Percentiles rank a stretch among this genome's conserved stretches.
Evolutionary conservation across 2,888 invertebrate genomes (phyloP).

Genomic region (Coecobrya sp.): DNA sequence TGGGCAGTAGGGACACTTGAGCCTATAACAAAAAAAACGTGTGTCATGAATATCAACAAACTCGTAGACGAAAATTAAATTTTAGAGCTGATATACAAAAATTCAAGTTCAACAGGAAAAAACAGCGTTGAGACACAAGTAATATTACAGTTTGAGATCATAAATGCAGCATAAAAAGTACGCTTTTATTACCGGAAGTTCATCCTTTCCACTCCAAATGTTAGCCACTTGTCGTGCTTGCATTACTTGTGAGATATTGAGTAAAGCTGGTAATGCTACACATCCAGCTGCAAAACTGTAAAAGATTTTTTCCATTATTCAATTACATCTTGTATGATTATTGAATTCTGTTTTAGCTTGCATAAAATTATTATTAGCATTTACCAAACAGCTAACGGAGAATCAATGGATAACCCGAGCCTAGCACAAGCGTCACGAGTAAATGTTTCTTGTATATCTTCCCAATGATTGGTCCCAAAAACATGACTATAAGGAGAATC

Average conservation of each 20-base stretch:
- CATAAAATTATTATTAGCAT: slow-evolving; percentile 81
- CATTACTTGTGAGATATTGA: slow-evolving; percentile 98
- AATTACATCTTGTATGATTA: background rate
- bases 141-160: slow-evolving; percentile 21
- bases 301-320: background rate
- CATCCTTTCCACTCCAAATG: slow-evolving; percentile 98
- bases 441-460: slow-evolving; percentile 96
- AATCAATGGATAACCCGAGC: slow-evolving; percentile 95
- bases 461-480: slow-evolving; percentile 93
- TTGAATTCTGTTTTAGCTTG: background rate
- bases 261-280: slow-evolving; percentile 96
- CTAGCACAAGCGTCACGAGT: slow-evolving; percentile 97
- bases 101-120: slow-evolving; percentile 91
- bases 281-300: slow-evolving; percentile 96
- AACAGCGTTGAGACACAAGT: background rate
- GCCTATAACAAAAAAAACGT: slow-evolving; percentile 89
- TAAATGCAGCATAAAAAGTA: background rate
- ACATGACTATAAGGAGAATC: slow-evolving; percentile 94
- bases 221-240: slow-evolving; percentile 95
- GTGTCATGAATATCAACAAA: background rate
- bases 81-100: slow-evolving; percentile 91
- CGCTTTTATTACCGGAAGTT: slow-evolving; percentile 93
- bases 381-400: slow-evolving; percentile 95
- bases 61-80: background rate
- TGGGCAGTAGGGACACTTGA: slow-evolving; percentile 99